Conservation (phyloP, 2,888 invertebrate genomes). For the Graphium colonna region DNA sequence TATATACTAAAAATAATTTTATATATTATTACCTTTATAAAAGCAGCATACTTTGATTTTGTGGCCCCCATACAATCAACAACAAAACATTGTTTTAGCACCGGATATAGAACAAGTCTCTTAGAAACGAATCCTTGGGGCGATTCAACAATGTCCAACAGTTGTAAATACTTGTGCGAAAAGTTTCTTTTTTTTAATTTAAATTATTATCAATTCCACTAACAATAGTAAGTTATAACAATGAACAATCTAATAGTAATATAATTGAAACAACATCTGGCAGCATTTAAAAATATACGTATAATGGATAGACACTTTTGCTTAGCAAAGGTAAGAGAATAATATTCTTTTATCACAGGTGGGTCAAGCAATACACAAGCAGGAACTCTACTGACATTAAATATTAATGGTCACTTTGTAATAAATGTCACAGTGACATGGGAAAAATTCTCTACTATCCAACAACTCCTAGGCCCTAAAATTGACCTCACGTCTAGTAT, state of each 20-base stretch:
- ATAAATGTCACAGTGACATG: constrained; percentile 42
- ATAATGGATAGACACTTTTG: constrained; percentile 49
- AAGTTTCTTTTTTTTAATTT: constrained; percentile 27
- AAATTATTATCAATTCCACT: constrained; percentile 37
- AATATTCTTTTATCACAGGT: constrained; percentile 72
- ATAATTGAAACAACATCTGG: constrained; percentile 48
- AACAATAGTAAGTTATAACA: constrained; percentile 43
- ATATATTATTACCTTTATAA: constrained; percentile 51
- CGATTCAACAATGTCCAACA: constrained; percentile 29
- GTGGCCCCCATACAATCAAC: constrained; percentile 67
- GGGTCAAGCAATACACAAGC: constrained; percentile 71
- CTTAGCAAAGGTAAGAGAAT: constrained; percentile 34
- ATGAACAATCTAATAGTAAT: constrained; percentile 54
- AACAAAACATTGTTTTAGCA: constrained; percentile 23
- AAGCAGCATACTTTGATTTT: constrained; percentile 66
- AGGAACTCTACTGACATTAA: constrained; percentile 65
- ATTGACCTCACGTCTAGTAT: constrained; percentile 66
- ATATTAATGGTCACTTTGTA: constrained; percentile 41
- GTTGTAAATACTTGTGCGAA: constrained; percentile 38
- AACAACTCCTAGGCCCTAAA: constrained; percentile 55
- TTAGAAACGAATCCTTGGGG: constrained; percentile 6
- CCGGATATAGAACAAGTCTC: constrained; percentile 7
- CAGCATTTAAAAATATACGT: constrained; percentile 48
- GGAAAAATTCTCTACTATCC: constrained; percentile 40
- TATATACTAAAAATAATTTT: no score